Conservation (phyloP, 2,888 invertebrate genomes). For the Zygaena filipendulae region DNA sequence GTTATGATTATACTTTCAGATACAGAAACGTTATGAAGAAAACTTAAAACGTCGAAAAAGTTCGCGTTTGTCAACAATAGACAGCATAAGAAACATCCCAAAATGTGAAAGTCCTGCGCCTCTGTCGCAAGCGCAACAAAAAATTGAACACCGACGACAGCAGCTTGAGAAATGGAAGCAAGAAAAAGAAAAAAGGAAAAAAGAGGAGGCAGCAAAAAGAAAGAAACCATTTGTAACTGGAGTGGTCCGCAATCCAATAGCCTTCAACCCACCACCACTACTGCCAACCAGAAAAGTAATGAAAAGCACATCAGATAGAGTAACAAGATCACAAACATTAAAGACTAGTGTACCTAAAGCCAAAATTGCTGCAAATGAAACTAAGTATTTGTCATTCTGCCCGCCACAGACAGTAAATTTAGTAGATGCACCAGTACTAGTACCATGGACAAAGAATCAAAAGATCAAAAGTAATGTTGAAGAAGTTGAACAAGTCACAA, state of each 20-base stretch:
- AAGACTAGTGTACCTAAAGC: constrained; percentile 14
- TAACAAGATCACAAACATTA: constrained; percentile 41
- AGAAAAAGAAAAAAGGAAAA: constrained; percentile 46
- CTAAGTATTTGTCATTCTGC: constrained; percentile 62
- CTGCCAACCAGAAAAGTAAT: constrained; percentile 31
- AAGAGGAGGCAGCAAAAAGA: constrained; percentile 32
- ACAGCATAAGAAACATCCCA: constrained; percentile 34
- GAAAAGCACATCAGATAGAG: constrained; percentile 41
- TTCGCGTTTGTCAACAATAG: constrained; percentile 34
- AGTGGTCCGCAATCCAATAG: constrained; percentile 29
- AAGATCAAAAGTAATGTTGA: neutral
- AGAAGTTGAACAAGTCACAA: neutral
- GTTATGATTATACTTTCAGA: constrained; percentile 29
- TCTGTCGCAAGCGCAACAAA: constrained; percentile 22
- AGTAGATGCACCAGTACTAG: constrained; percentile 26
- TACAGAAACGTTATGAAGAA: constrained; percentile 33
- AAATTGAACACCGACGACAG: constrained; percentile 34
- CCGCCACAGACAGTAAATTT: constrained; percentile 42
- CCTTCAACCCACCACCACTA: constrained; percentile 36
- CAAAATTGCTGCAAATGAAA: constrained; percentile 9
- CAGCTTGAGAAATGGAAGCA: constrained; percentile 53
- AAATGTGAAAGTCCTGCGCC: constrained; percentile 26
- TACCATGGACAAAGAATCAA: constrained; percentile 18
- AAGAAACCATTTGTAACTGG: constrained; percentile 50
- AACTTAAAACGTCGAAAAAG: constrained; percentile 35